A percentile compares a stretch with the other conserved stretches of the same genome.
Conservation (phyloP, 1,140 invertebrate genomes). For the Phymorhynchus buccinoides region DNA sequence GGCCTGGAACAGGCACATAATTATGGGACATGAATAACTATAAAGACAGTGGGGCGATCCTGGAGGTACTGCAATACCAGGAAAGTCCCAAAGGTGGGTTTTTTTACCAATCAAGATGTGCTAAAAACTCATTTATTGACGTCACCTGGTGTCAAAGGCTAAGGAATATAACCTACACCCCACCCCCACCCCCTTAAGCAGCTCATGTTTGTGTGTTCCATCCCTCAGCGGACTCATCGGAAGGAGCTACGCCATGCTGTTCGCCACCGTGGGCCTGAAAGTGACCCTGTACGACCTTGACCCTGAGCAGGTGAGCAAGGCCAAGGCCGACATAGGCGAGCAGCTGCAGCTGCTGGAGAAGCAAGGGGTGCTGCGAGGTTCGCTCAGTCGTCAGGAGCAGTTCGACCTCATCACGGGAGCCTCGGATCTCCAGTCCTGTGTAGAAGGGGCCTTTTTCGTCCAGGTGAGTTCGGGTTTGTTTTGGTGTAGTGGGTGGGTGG, state of each 20-base stretch:
- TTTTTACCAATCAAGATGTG: no score
- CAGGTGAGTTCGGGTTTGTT: conserved; percentile 78
- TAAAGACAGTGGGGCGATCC: no score
- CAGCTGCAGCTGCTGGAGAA: conserved; percentile 83
- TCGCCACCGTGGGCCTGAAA: conserved; percentile 91
- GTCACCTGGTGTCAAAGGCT: no score
- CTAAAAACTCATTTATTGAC: neutral
- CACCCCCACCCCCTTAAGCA: no score
- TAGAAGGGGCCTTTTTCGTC: conserved; percentile 80
- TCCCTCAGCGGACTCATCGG: conserved; percentile 89
- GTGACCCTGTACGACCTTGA: conserved; percentile 89
- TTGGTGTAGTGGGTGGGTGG: neutral
- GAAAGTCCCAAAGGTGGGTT: no score
- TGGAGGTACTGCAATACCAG: no score
- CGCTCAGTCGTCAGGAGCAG: conserved; percentile 83
- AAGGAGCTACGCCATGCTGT: conserved; percentile 95
- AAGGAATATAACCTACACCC: no score
- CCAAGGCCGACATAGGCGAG: conserved; percentile 82
- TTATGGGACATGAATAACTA: no score
- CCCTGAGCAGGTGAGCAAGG: conserved; percentile 80
- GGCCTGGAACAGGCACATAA: no score
- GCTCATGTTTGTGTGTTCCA: neutral
- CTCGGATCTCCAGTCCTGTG: conserved; percentile 65
- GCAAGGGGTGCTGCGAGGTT: conserved; percentile 80
- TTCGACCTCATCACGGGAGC: conserved; percentile 79